Conservation (phyloP, 2,888 invertebrate species). For the Periphyllus acericola region DNA sequence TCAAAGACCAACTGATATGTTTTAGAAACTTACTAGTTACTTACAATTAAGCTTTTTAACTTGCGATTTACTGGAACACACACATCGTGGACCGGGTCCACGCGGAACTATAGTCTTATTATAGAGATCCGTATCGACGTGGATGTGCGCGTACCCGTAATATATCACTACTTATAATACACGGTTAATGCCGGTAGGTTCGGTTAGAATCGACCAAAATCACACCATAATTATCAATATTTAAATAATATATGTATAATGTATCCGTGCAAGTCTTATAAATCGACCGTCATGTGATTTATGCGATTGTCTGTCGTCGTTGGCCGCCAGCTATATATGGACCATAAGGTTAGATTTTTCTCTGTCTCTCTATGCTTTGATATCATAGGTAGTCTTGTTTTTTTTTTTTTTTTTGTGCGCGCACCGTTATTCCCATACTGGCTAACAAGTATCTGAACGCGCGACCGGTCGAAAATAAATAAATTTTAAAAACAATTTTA, state of each 20-base stretch:
- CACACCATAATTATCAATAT: background rate
- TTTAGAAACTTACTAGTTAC: too few species aligned
- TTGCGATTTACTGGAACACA: background rate
- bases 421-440: background rate
- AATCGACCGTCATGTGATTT: conserved; percentile 14
- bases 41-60: too few species aligned
- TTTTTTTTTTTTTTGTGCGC: background rate
- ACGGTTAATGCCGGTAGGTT: background rate
- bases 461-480: background rate
- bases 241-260: background rate
- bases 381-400: background rate
- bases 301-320: conserved; percentile 1
- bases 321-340: background rate
- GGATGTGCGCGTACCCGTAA: background rate
- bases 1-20: too few species aligned
- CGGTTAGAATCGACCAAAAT: background rate
- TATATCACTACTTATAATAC: background rate
- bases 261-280: background rate
- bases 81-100: background rate
- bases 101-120: background rate
- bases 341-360: background rate
- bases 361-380: background rate
- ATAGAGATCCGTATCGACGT: background rate
- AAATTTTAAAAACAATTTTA: background rate
- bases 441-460: background rate